Conservation (phyloP, 1,140 invertebrate species). For the Colletes latitarsis region DNA sequence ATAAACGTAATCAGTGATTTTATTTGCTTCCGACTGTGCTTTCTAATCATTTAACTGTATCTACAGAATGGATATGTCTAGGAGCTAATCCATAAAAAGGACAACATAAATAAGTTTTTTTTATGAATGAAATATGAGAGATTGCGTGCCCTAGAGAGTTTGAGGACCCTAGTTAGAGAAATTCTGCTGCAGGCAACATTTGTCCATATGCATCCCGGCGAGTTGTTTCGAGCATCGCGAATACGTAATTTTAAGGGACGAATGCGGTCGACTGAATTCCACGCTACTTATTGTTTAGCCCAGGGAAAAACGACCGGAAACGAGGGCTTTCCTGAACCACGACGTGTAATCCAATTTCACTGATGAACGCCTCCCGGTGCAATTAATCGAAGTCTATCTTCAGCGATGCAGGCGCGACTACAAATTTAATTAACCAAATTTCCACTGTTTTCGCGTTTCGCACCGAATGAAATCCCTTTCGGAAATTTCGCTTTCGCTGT, state of each 20-base stretch:
- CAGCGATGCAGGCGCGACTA: constrained; percentile 3
- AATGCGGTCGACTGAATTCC: neutral
- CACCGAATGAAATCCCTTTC: neutral
- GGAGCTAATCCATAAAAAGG: too few species aligned
- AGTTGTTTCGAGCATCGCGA: neutral
- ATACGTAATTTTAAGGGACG: constrained; percentile 11
- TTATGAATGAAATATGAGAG: too few species aligned
- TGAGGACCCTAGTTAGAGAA: too few species aligned
- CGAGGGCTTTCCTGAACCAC: neutral
- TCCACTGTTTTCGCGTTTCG: neutral
- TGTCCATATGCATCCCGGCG: too few species aligned
- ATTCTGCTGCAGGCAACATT: too few species aligned
- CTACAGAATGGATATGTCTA: too few species aligned
- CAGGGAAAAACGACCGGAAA: constrained; percentile 14
- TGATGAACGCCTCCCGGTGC: constrained; percentile 26
- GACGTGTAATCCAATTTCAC: constrained; percentile 41
- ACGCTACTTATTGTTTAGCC: neutral
- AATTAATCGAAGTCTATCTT: constrained; percentile 39
- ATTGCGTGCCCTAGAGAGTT: too few species aligned
- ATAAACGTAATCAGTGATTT: too few species aligned
- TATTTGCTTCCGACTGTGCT: too few species aligned
- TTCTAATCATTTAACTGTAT: too few species aligned
- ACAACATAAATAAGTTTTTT: too few species aligned
- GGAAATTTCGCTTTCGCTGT: too few species aligned
- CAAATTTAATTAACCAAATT: constrained; percentile 41